Evolutionary conservation across 2,888 invertebrate genomes (phyloP).

Genomic region (Selenia dentaria): DNA sequence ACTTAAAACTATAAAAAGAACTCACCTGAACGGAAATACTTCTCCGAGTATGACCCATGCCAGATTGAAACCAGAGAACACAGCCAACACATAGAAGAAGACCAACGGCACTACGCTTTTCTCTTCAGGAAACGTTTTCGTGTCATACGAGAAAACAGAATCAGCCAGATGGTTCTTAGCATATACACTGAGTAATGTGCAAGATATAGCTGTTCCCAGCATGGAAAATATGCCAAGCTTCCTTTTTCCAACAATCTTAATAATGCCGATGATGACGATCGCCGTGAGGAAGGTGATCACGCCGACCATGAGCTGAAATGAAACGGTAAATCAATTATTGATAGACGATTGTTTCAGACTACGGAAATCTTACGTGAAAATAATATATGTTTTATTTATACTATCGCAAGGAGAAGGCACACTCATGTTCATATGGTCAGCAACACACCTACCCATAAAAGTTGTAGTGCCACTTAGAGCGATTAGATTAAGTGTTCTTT

Average conservation of each 20-base stretch:
- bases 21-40: conserved; percentile 83
- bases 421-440: too few species aligned
- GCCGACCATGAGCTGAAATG: conserved; percentile 71
- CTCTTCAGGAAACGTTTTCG: conserved; percentile 61
- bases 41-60: conserved; percentile 85
- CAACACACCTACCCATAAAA: too few species aligned
- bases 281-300: conserved; percentile 70
- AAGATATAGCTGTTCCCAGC: conserved; percentile 64
- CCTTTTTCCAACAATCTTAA: conserved; percentile 75
- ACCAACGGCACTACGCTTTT: conserved; percentile 66
- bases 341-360: too few species aligned
- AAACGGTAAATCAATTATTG: too few species aligned
- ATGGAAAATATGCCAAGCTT: conserved; percentile 72
- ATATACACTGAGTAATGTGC: conserved; percentile 71
- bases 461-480: too few species aligned
- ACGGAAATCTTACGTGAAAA: too few species aligned
- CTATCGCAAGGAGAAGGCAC: too few species aligned
- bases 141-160: conserved; percentile 72
- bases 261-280: conserved; percentile 62
- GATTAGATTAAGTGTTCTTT: too few species aligned
- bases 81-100: conserved; percentile 64
- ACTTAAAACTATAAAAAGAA: too few species aligned
- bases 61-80: conserved; percentile 69
- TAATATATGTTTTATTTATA: too few species aligned
- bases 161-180: conserved; percentile 57